Base-by-base conservation (phyloP, 2,113 vertebrate genomes). In the Stegostoma tigrinum region DNA sequence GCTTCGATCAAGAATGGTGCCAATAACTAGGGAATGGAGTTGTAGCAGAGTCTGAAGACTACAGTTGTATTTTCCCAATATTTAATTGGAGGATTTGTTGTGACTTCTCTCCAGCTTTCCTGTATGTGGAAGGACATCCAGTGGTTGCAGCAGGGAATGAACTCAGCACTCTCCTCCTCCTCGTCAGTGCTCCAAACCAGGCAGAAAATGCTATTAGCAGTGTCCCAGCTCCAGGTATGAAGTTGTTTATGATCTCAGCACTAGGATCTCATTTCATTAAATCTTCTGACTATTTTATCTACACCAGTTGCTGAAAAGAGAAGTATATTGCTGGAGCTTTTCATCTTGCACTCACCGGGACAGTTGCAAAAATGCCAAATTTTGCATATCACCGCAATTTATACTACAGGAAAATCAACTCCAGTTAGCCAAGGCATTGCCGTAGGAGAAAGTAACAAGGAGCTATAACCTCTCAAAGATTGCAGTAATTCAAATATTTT, bases 171-270 rank as follows among this genome's bases (percentile, higher is more conserved):
- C 24, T 98, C 97, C 24, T 98, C 97, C 0, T 96, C 98, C 91
- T 98, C 97, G 55, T 98, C 98, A 38, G 97, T 98, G 89, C 97
- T 98, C 66, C 98, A 98, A 96, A 98, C 98, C 97, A 96, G 98
- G 80, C 97, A 97, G 96, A 98, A 97, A 96, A 97, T 98, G 96
- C 96, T 98, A 96, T 96, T 97, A 96, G 98, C 98, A 0, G 96
- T 98, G 67, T 97, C 97, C 23, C 97, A 98, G 96, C 97, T 98
- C 96, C 98, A 98, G 97, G 98, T 98, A 97, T 38, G 89, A 94
- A 15, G 23, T 67, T 68, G 34, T 7, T 91, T 64, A 91, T 7
- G 30, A 27, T 45, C 66, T n/a, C 67, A 45, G 93, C 38, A 72
- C 45, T 23, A 95, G 23, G 93, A 48, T 48, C 42, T 45, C 23